Conservation (phyloP, 2,888 invertebrate genomes). For the Leptinotarsa peninsularis region DNA sequence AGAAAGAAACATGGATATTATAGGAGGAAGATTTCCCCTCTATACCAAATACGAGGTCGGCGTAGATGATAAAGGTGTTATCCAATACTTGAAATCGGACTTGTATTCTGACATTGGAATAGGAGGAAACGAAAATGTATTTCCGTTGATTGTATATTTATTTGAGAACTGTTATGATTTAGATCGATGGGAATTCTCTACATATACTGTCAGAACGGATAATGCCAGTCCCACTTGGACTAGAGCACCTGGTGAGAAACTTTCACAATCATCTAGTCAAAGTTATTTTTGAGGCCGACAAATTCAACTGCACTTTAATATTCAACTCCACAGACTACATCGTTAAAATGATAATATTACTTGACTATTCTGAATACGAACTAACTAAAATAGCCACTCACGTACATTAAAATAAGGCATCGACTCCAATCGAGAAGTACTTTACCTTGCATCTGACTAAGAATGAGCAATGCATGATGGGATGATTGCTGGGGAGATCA, state of each 20-base stretch:
- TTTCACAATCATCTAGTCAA: too few species aligned
- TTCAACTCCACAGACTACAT: too few species aligned
- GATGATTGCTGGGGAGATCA: too few species aligned
- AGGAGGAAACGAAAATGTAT: conserved; percentile 68
- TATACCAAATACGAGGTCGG: conserved; percentile 77
- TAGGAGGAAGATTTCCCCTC: conserved; percentile 71
- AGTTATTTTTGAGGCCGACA: too few species aligned
- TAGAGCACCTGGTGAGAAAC: conserved; percentile 74
- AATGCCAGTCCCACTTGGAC: conserved; percentile 73
- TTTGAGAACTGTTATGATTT: conserved; percentile 72
- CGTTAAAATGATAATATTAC: too few species aligned
- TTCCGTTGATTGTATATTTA: conserved; percentile 53
- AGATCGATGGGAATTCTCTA: conserved; percentile 66
- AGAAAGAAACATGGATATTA: conserved; percentile 77
- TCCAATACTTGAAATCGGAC: conserved; percentile 72
- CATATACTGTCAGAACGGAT: conserved; percentile 72
- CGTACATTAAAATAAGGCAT: too few species aligned
- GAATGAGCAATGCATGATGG: too few species aligned
- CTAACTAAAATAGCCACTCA: too few species aligned
- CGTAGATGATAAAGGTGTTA: conserved; percentile 73
- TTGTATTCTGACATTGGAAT: conserved; percentile 72
- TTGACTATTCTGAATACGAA: too few species aligned
- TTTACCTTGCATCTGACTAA: too few species aligned
- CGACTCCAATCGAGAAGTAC: too few species aligned
- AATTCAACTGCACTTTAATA: too few species aligned